Evolutionary conservation across 2,888 invertebrate species (phyloP).

Genomic region (Poecilobothrus nobilitatus): DNA sequence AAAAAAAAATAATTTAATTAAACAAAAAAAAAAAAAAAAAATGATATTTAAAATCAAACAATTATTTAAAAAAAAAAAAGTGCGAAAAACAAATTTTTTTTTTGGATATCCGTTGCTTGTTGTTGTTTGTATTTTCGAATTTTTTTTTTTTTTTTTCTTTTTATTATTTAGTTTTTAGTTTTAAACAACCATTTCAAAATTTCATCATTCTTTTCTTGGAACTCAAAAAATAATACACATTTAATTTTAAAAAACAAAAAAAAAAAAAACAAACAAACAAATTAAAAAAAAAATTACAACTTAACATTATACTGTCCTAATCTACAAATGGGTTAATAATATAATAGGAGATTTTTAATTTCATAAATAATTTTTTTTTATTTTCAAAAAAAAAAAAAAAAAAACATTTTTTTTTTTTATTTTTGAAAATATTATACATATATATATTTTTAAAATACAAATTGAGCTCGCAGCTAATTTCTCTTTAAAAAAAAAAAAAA

Average conservation of each 20-base stretch:
- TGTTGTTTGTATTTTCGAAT: not conserved
- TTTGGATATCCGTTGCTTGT: not conserved
- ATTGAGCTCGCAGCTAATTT: too few species aligned
- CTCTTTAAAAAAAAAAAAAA: too few species aligned
- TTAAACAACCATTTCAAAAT: too few species aligned
- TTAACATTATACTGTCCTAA: not conserved
- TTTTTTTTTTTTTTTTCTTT: too few species aligned
- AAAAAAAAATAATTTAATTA: too few species aligned
- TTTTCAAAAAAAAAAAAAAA: not conserved
- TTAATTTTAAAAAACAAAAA: too few species aligned
- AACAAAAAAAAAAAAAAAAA: conserved; percentile 7
- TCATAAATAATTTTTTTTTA: not conserved
- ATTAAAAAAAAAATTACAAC: not conserved
- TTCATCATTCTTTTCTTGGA: too few species aligned
- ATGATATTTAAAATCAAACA: not conserved
- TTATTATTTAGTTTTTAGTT: conserved; percentile 2
- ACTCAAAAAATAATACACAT: too few species aligned
- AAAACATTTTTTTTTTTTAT: too few species aligned
- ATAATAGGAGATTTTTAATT: not conserved
- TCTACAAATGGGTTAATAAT: not conserved
- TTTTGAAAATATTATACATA: too few species aligned
- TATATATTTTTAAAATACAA: too few species aligned
- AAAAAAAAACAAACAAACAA: too few species aligned
- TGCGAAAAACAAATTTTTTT: not conserved
- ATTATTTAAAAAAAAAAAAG: not conserved